Evolutionary conservation across 2,888 invertebrate species (phyloP), one percentile per base, ranked within the genome.

Genomic region (Idaea biselata): DNA sequence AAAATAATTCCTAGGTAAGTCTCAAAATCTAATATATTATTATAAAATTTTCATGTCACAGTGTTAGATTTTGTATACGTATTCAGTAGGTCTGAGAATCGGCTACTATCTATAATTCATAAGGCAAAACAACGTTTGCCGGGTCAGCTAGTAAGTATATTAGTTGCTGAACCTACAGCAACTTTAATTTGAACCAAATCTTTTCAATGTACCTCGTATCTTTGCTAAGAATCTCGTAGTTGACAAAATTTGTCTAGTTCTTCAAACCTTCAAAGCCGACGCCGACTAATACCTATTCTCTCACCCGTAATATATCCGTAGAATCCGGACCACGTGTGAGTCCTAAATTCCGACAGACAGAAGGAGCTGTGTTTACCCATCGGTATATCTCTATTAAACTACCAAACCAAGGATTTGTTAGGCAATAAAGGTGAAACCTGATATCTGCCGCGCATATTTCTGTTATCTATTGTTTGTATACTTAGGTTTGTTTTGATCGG

Each of bases 351-450:
- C 56, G 18, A 56, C 18, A 18, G 16, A 17, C 18, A 56, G 18
- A 18, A 56, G 56, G 56, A 56, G 56, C 56, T 56, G 56, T 18
- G 56, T 56, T 56, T 56, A 18, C 56, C 16, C 56, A 16, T 18
- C 16, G 8, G 44, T 44, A 18, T 18, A 16, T 18, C 16, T 56
- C 56, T 56, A n/a, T n/a, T n/a, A 56, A 8, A 18, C 56, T 18
- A 56, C 18, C 56, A 16, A 16, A 17, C 16, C 61, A 66, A 65
- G 68, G 65, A 62, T 66, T 58, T 57, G 63, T 63, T 63, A 63
- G 18, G 63, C 62, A 63, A 63, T 61, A 54, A 58, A 62, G 63
- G 58, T 59, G 62, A 64, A 66, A 66, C 33, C 18, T 55, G 44
- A 44, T 44, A 44, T 44, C 44, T 44, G 44, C 14, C 44, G 44